Evolutionary conservation across 2,888 invertebrate genomes (phyloP), one percentile per base, ranked within the genome.

Genomic region (Andrena minutula): DNA sequence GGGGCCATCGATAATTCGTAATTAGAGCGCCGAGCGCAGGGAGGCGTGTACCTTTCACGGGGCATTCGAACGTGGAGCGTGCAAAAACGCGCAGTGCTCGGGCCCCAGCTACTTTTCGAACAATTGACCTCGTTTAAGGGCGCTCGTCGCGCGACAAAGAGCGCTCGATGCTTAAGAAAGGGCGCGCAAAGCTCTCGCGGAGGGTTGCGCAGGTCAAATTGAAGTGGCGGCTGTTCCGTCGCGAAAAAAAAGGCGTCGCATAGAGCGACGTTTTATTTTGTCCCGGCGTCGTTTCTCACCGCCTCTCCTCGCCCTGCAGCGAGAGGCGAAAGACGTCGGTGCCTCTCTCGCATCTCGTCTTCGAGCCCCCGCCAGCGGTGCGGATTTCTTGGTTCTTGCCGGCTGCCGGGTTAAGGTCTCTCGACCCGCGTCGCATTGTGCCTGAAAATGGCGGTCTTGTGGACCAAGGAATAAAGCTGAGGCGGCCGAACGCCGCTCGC

Each of bases 101-200:
- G 69, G 53, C 79, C 72, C 82, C 63, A 79, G 87, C 83, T 88
- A 88, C 79, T 89, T 88, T 89, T 83, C 86, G 81, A 86, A 84
- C 89, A 89, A 89, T 88, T 89, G 89, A 89, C 89, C 88, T 84
- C 81, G 83, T 88, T 87, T 83, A 76, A 83, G 81, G 85, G 85
- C 82, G 75, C 76, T 87, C 79, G 83, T 71, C 77, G 81, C 75
- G 71, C 79, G 79, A 88, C 86, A 86, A 88, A 88, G 81, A 78
- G 79, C 79, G 78, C 64, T 75, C 69, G 85, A 85, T 58, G 72
- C 86, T 79, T 77, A 84, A 86, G 66, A 74, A 83, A 78, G 75
- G 79, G 74, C 79, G 83, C 68, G 72, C 79, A 77, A 71, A 78
- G 65, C 60, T 75, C 70, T 66, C 79, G 84, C 83, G 75, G 53